A percentile compares a stretch with the other conserved stretches of the same genome.
These are phyloP conservation scores for Peromyscus maniculatus DNA, from an alignment of 2,113 vertebrate species.

Conservation along the genomic window DNA sequence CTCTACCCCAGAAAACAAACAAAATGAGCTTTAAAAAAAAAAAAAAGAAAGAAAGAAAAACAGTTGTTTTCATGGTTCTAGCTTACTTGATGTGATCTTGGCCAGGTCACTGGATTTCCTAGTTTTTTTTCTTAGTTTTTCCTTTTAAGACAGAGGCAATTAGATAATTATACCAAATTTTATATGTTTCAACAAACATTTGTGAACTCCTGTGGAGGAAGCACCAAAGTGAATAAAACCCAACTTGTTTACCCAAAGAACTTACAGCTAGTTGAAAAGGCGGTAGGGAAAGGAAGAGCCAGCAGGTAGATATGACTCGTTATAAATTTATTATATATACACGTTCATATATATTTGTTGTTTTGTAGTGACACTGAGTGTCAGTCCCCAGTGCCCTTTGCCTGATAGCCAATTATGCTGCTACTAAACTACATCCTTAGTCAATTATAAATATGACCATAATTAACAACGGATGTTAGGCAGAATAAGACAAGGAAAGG, in stretches of 20 bases:
- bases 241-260: neutral
- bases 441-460: neutral
- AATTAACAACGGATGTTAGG: neutral
- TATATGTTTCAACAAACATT: constrained; percentile 37
- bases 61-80: constrained; percentile 7
- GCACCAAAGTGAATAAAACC: neutral
- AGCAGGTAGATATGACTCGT: neutral
- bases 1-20: neutral
- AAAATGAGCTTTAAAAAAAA: neutral
- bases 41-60: neutral
- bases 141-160: neutral
- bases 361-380: neutral
- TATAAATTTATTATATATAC: neutral
- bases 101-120: neutral
- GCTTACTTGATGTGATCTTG: constrained; percentile 34
- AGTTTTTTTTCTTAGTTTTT: neutral
- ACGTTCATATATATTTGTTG: neutral
- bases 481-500: constrained; percentile 9
- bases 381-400: neutral
- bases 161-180: constrained; percentile 16
- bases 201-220: neutral
- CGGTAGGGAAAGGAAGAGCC: neutral
- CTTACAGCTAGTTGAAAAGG: neutral
- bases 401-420: neutral
- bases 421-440: neutral